phyloP scores from a whole-genome alignment of 2,797 vertebrate species.

The Psittacula derbiana region DNA sequence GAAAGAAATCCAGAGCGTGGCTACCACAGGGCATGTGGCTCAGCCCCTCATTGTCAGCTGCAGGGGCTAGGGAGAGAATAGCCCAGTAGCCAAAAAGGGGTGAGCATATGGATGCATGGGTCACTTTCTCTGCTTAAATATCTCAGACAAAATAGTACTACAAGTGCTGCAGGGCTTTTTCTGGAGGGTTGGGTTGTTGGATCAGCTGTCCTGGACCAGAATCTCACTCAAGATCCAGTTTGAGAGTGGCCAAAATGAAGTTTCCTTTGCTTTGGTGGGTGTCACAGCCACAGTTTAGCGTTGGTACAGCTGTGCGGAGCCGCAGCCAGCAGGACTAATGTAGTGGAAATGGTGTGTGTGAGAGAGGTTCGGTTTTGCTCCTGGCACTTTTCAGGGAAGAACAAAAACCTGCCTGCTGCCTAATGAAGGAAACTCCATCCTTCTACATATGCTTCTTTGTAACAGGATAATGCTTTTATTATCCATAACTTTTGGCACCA shows the following conservation, averaged over 20 bases:
- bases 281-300: background rate
- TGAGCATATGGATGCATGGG: background rate
- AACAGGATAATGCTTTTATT: background rate
- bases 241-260: background rate
- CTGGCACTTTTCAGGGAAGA: background rate
- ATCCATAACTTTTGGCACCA: background rate
- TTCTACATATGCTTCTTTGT: background rate
- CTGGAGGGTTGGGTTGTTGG: background rate
- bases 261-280: background rate
- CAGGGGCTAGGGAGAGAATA: background rate
- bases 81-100: background rate
- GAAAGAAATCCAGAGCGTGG: conserved; percentile 45
- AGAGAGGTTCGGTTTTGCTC: background rate
- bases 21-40: conserved; percentile 36
- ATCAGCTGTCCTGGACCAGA: background rate
- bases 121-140: background rate
- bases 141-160: background rate
- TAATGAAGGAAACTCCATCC: background rate
- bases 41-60: conserved; percentile 1
- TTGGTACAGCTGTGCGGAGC: background rate
- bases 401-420: background rate
- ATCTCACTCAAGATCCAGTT: background rate
- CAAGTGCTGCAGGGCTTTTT: background rate
- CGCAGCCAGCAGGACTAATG: background rate
- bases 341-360: background rate